phyloP scores from a whole-genome alignment of 2,113 vertebrate genomes.

The Sylvia atricapilla region DNA sequence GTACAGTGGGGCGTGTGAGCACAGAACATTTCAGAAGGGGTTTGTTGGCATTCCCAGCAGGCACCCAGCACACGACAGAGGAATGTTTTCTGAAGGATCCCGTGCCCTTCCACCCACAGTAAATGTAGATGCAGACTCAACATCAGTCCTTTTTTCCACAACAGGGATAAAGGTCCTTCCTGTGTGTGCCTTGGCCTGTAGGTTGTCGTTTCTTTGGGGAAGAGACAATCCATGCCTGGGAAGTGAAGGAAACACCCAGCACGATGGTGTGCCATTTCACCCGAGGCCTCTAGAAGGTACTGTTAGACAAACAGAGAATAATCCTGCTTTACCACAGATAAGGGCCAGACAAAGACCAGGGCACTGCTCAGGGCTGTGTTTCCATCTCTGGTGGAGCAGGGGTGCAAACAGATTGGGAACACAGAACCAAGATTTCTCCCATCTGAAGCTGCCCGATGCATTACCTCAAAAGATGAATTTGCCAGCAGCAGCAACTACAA shows the following conservation, averaged over 20 bases:
- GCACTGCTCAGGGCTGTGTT: background rate
- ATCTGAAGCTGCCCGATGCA: background rate
- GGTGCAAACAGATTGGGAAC: background rate
- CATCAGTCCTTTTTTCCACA: background rate
- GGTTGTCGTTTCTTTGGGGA: background rate
- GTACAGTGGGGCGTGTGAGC: fast-evolving
- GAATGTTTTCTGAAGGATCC: background rate
- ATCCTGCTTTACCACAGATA: background rate
- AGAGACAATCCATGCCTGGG: background rate
- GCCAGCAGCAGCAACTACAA: background rate
- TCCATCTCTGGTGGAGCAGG: background rate
- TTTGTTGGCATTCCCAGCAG: background rate
- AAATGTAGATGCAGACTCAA: background rate
- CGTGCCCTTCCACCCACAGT: background rate
- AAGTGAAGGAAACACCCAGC: background rate
- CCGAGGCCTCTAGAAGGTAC: conserved; percentile 23
- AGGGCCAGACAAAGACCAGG: background rate
- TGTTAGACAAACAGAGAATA: conserved; percentile 27
- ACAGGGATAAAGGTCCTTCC: background rate
- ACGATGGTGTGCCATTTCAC: background rate
- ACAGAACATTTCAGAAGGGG: background rate
- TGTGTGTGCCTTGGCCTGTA: background rate
- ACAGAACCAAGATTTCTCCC: background rate
- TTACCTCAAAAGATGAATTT: conserved; percentile 39
- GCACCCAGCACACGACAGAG: background rate